Percentiles rank a stretch among this genome's conserved stretches.
These are phyloP conservation scores for Pyrgilauda ruficollis DNA, from an alignment of 2,113 vertebrate species.

Conservation along the genomic window DNA sequence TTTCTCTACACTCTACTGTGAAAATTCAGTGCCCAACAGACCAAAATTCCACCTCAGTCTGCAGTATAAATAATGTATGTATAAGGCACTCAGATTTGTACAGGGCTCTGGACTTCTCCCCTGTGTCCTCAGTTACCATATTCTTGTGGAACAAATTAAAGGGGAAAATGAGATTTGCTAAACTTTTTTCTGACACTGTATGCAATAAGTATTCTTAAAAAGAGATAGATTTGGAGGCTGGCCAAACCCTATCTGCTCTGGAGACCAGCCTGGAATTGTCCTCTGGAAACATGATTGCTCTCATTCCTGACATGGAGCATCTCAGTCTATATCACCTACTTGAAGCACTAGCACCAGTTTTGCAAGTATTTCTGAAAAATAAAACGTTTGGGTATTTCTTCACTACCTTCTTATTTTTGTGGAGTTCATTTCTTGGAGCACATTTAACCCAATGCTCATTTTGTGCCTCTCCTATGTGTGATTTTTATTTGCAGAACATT, in stretches of 20 bases:
- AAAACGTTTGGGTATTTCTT: not conserved
- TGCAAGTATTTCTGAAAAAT: not conserved
- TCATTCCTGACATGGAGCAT: not conserved
- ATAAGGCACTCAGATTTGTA: not conserved
- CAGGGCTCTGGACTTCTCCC: not conserved
- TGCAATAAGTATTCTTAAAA: not conserved
- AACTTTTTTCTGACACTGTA: not conserved
- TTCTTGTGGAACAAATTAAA: not conserved
- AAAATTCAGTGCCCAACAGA: conserved; percentile 19
- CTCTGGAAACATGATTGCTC: not conserved
- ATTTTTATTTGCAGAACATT: not conserved
- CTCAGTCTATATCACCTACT: not conserved
- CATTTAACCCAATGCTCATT: not conserved
- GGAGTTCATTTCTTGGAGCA: not conserved
- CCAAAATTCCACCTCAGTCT: not conserved
- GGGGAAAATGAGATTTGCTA: not conserved
- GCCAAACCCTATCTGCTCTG: not conserved
- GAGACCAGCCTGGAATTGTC: not conserved
- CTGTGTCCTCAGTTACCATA: not conserved
- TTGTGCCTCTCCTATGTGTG: not conserved
- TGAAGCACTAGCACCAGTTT: not conserved
- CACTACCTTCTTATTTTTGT: not conserved
- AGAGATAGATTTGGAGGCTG: not conserved
- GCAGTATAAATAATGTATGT: not conserved
- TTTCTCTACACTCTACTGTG: not conserved